Percentiles rank a stretch among this genome's conserved stretches.
Evolutionary conservation across 2,113 vertebrate genomes (phyloP).

Genomic region (Cottus gobio): DNA sequence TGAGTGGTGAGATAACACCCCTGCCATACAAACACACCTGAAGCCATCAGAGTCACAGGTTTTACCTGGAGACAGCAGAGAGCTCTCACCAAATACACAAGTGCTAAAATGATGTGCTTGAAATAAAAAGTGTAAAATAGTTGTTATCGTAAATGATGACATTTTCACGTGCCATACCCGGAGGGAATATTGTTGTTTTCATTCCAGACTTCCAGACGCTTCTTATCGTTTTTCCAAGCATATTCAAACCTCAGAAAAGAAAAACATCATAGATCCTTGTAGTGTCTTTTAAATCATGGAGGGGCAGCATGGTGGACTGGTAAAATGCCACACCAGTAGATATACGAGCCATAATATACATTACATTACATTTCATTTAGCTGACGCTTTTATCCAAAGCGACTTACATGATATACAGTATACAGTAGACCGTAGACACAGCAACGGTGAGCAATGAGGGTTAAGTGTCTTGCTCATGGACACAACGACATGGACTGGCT

Average conservation of each 20-base stretch:
- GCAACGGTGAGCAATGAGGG: too few relatives aligned
- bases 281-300: neutral
- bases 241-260: neutral
- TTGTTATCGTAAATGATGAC: neutral
- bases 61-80: too few relatives aligned
- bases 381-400: too few relatives aligned
- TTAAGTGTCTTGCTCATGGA: too few relatives aligned
- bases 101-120: neutral
- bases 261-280: neutral
- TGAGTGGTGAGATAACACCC: conserved; percentile 33
- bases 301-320: neutral
- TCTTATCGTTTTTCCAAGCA: neutral
- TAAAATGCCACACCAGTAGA: neutral
- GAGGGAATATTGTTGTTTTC: neutral
- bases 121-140: conserved; percentile 2
- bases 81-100: conserved; percentile 17
- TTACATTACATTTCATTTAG: too few relatives aligned
- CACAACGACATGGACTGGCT: too few relatives aligned
- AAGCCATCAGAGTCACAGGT: too few relatives aligned
- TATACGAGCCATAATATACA: too few relatives aligned
- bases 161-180: neutral
- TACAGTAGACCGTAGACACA: too few relatives aligned
- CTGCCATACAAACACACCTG: too few relatives aligned
- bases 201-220: neutral
- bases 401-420: too few relatives aligned